A percentile compares a stretch with the other conserved stretches of the same genome.
These are phyloP conservation scores for Mythimna ferrago DNA, from an alignment of 2,888 invertebrate genomes.

Conservation along the genomic window DNA sequence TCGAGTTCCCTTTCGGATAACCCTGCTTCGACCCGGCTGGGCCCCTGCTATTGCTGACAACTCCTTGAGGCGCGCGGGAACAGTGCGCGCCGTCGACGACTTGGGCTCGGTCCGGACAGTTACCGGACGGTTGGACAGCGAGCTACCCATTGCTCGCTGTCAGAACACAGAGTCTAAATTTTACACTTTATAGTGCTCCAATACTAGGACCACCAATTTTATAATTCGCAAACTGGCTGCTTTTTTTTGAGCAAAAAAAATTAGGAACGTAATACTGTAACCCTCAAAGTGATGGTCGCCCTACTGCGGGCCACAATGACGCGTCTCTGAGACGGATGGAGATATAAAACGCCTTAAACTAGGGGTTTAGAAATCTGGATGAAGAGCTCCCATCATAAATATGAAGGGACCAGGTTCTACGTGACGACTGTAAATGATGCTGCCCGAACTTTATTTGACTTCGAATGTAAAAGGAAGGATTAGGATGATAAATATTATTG, in stretches of 20 bases:
- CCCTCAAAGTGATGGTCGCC: conserved; percentile 27
- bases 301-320: conserved; percentile 31
- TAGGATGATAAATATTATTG: background rate
- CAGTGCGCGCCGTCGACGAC: too few species aligned
- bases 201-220: background rate
- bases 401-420: conserved; percentile 5
- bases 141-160: too few species aligned
- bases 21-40: too few species aligned
- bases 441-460: background rate
- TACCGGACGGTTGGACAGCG: too few species aligned
- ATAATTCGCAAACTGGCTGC: background rate
- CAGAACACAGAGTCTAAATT: too few species aligned
- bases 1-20: too few species aligned
- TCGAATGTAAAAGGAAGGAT: background rate
- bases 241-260: background rate
- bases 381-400: conserved; percentile 40
- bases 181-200: background rate
- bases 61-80: too few species aligned
- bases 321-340: conserved; percentile 63
- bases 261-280: background rate
- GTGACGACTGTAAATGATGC: conserved; percentile 14
- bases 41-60: too few species aligned
- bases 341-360: conserved; percentile 67
- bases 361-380: conserved; percentile 58
- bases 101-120: too few species aligned